These are phyloP conservation scores for Fissipunctia ypsillon DNA, from an alignment of 2,888 invertebrate species.

Conservation along the genomic window DNA sequence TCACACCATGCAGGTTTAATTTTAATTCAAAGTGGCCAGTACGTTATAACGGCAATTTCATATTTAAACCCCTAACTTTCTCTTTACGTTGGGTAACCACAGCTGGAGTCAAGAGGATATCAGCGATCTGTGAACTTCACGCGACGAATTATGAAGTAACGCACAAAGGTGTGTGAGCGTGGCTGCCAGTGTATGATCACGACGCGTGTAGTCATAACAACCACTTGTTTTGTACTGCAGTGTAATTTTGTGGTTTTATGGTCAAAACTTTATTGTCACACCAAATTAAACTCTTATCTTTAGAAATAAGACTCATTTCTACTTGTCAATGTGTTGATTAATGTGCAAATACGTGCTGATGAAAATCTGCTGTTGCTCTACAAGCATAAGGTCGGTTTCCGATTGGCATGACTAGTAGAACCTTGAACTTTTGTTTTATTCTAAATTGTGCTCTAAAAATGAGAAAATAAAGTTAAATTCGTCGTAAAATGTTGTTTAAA, in stretches of 20 bases:
- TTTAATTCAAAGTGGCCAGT: too few relatives aligned
- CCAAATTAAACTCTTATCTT: constrained; percentile 16
- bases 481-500: not conserved
- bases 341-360: constrained; percentile 15
- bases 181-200: constrained; percentile 24
- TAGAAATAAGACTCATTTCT: not conserved
- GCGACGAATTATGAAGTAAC: not conserved
- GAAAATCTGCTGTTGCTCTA: constrained; percentile 25
- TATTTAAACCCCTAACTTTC: too few relatives aligned
- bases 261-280: constrained; percentile 1
- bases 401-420: constrained; percentile 2
- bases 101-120: constrained; percentile 1
- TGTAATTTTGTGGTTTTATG: constrained; percentile 35
- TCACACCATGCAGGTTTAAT: too few relatives aligned
- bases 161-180: constrained; percentile 11
- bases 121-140: constrained; percentile 6
- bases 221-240: constrained; percentile 52
- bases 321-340: not conserved
- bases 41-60: too few relatives aligned
- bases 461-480: constrained; percentile 16
- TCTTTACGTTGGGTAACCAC: not conserved
- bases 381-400: constrained; percentile 30
- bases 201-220: constrained; percentile 47
- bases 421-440: constrained; percentile 21
- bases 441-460: constrained; percentile 11